phyloP scores from a whole-genome alignment of 2,113 vertebrate species.

The Nicator chloris region DNA sequence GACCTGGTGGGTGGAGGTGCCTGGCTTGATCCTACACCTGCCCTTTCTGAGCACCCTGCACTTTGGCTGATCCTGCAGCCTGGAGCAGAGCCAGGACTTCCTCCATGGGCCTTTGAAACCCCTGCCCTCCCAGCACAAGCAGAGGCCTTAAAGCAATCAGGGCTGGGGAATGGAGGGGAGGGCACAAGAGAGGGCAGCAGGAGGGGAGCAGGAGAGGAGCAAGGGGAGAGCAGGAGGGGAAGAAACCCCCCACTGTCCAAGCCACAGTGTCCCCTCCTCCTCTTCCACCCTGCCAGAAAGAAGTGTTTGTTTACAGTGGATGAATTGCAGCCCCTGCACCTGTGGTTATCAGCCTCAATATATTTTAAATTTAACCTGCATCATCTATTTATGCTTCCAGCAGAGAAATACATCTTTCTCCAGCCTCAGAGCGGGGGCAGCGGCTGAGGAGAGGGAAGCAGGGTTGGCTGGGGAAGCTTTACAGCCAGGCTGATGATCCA shows the following conservation, averaged over 20 bases:
- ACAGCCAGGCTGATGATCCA: conserved; percentile 37
- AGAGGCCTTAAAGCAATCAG: background rate
- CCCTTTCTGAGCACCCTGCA: background rate
- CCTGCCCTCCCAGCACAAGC: background rate
- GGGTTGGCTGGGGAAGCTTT: conserved; percentile 15
- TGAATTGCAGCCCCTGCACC: conserved; percentile 49
- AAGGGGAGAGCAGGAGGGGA: background rate
- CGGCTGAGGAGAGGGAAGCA: background rate
- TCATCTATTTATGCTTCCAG: background rate
- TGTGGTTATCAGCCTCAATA: conserved; percentile 37
- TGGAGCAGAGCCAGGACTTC: conserved; percentile 63
- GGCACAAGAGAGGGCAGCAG: background rate
- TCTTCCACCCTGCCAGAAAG: conserved; percentile 45
- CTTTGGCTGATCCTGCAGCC: conserved; percentile 65
- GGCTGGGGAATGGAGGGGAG: background rate
- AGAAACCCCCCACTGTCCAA: background rate
- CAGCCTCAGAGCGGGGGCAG: background rate
- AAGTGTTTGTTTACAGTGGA: conserved; percentile 8
- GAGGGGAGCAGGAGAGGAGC: background rate
- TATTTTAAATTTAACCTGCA: background rate
- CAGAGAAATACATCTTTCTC: background rate
- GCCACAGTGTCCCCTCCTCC: background rate
- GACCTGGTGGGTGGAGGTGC: background rate
- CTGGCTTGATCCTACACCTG: background rate
- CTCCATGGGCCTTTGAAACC: conserved; percentile 1